Evolutionary conservation across 2,113 vertebrate species (phyloP), one percentile per base, ranked within the genome.

Genomic region (Himantopus leucocephalus): DNA sequence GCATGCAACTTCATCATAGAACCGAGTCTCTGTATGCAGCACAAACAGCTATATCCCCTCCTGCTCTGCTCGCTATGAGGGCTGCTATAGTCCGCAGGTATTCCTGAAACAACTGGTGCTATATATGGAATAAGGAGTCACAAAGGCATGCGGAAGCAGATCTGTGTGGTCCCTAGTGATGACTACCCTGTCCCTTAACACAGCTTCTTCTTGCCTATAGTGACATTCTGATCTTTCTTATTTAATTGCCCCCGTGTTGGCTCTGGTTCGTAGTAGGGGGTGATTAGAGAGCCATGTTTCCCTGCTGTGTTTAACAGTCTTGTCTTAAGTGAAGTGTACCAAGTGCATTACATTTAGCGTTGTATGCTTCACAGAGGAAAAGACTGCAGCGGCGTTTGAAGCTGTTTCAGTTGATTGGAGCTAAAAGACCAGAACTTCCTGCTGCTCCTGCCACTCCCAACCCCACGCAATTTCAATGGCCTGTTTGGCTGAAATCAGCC

Each of bases 341-440:
- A 45, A 94, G 76, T 17, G 37, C 68, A 3, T 88, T 86, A 58
- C 72, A 10, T 79, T 32, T 62, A 67, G 41, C 10, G 34, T 48
- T 64, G 43, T 68, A 8, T 37, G 45, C 64, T 72, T 78, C 77
- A 11, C 66, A 18, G 5, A 64, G 84, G 70, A 72, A 87, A 92
- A 75, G 77, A 50, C 56, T 50, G 4, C n/a, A 76, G 68, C 58
- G 62, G 74, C 62, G 43, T 55, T 90, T 75, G 94, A 92, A 89
- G 87, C 87, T 8, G 80, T 91, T 95, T 94, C 89, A 85, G 77
- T 85, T 94, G 89, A 85, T 30, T 88, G 84, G 91, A 91, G 74
- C 91, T 87, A 87, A 94, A 95, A 96, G 77, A 89, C 62, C 66
- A 92, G 83, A 95, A 78, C 70, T 96, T 94, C 95, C 94, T 95